These are phyloP conservation scores for Tachuris rubrigastra DNA, from an alignment of 2,113 vertebrate genomes.

Conservation along the genomic window DNA sequence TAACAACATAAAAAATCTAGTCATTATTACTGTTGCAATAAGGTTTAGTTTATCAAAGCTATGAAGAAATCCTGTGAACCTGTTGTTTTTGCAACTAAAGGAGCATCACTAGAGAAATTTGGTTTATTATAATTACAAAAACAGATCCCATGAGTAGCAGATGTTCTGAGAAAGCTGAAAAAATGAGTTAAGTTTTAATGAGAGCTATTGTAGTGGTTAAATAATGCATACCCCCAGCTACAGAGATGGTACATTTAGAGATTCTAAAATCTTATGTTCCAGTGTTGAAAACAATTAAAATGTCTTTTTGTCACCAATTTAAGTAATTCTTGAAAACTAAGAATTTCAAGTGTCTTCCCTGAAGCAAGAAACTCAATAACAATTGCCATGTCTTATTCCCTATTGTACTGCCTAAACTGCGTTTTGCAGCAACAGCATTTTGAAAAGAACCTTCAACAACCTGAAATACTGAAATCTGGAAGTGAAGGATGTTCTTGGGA, in stretches of 20 bases:
- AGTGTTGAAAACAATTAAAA: not conserved
- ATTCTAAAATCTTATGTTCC: not conserved
- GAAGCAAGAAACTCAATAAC: conserved; percentile 1
- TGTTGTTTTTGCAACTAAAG: not conserved
- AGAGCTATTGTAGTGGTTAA: conserved; percentile 16
- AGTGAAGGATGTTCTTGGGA: not conserved
- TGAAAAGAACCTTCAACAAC: not conserved
- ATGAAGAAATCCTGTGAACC: not conserved
- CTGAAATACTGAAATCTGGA: not conserved
- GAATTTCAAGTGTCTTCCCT: conserved; percentile 4
- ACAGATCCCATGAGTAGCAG: not conserved
- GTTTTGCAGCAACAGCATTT: not conserved
- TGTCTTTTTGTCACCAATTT: conserved; percentile 15
- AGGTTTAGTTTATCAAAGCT: not conserved
- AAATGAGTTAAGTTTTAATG: conserved; percentile 34
- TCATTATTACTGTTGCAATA: not conserved
- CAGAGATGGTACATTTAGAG: not conserved
- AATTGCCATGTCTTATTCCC: not conserved
- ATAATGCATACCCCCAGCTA: conserved; percentile 19
- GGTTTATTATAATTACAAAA: conserved; percentile 5
- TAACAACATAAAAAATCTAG: not conserved
- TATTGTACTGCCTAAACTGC: not conserved
- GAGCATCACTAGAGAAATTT: not conserved
- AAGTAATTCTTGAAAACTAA: conserved; percentile 26
- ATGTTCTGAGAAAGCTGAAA: conserved; percentile 10